phyloP scores from a whole-genome alignment of 1,140 invertebrate species.

The Archegozetes longisetosus region DNA sequence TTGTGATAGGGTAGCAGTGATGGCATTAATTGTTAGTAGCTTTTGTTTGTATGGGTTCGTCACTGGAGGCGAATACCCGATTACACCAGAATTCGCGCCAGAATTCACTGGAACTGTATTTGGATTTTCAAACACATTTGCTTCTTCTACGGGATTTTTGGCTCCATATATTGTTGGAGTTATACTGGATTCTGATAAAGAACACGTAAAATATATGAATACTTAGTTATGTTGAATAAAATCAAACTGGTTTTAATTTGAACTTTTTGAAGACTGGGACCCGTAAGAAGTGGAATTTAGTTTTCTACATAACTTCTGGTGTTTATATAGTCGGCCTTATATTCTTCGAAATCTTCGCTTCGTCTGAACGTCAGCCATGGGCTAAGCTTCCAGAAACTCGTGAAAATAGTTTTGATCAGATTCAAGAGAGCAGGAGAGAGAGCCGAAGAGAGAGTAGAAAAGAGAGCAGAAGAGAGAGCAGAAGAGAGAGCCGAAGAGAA shows the following conservation, averaged over 20 bases:
- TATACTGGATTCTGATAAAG: conserved; percentile 23
- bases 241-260: conserved; percentile 5
- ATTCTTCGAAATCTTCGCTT: conserved; percentile 37
- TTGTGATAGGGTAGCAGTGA: conserved; percentile 15
- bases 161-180: conserved; percentile 36
- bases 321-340: conserved; percentile 49
- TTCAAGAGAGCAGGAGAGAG: background rate
- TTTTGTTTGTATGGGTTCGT: conserved; percentile 19
- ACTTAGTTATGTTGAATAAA: background rate
- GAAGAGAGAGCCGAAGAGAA: background rate
- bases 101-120: conserved; percentile 52
- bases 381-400: too few relatives aligned
- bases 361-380: conserved; percentile 5
- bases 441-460: background rate
- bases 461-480: conserved; percentile 5
- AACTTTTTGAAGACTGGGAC: conserved; percentile 33
- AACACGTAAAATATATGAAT: background rate
- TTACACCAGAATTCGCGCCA: conserved; percentile 47
- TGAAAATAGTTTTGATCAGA: conserved; percentile 1
- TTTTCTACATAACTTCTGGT: conserved; percentile 53
- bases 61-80: conserved; percentile 20
- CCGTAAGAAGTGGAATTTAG: conserved; percentile 51
- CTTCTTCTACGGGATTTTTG: conserved; percentile 28
- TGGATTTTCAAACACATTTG: conserved; percentile 44
- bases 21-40: conserved; percentile 16